These are phyloP conservation scores for Morone saxatilis DNA, from an alignment of 2,113 vertebrate genomes.

Conservation along the genomic window DNA sequence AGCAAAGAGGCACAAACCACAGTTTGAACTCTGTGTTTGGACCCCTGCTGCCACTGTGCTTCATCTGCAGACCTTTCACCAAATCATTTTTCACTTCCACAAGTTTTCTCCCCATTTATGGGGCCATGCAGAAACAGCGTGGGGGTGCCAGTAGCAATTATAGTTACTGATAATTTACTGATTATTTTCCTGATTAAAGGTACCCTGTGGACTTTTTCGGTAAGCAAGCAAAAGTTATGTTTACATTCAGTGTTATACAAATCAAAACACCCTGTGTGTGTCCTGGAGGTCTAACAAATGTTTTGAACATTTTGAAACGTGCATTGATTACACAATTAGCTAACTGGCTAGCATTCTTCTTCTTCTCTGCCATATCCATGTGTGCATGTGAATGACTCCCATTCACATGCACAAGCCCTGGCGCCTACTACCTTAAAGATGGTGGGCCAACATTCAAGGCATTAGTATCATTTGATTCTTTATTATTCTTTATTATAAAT, in stretches of 20 bases:
- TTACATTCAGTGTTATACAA: background rate
- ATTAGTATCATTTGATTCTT: no score
- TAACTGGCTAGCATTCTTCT: no score
- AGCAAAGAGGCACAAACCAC: background rate
- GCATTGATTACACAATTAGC: background rate
- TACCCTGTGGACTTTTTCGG: background rate
- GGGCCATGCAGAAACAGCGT: background rate
- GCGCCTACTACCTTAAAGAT: no score
- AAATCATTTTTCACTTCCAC: background rate
- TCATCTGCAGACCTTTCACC: constrained; percentile 2
- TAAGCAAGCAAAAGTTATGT: background rate
- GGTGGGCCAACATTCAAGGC: no score
- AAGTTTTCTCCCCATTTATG: constrained; percentile 13
- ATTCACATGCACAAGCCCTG: no score
- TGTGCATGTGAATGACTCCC: background rate
- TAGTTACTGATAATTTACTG: background rate
- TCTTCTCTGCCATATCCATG: no score
- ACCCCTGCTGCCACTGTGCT: constrained; percentile 19
- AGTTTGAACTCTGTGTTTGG: constrained; percentile 41
- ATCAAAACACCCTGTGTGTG: background rate
- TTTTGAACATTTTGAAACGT: background rate
- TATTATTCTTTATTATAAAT: no score
- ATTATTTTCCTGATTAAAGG: background rate
- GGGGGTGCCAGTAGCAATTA: background rate
- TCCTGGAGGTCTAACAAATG: background rate